Evolutionary conservation across 2,797 vertebrate genomes (phyloP).

Genomic region (Myotis myotis): DNA sequence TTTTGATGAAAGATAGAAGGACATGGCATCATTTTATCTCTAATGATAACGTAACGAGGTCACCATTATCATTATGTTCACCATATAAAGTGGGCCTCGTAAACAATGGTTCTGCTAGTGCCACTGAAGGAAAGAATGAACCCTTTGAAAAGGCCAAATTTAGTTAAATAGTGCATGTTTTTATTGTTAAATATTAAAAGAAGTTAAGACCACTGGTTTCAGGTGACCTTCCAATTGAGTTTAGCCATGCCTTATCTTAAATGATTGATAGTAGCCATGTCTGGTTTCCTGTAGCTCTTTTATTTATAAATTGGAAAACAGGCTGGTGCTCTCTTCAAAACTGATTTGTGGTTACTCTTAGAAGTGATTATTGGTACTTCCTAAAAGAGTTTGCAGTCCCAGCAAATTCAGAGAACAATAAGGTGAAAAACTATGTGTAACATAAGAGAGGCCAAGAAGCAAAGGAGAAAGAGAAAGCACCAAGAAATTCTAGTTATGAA

Average conservation of each 20-base stretch:
- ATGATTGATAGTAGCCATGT: not conserved
- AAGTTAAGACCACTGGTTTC: constrained; percentile 3
- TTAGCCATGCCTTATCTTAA: not conserved
- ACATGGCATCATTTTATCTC: not conserved
- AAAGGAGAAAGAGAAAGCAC: not conserved
- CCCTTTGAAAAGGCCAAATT: not conserved
- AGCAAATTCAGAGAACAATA: not conserved
- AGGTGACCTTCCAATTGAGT: not conserved
- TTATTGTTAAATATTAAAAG: constrained; percentile 28
- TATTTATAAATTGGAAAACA: constrained; percentile 20
- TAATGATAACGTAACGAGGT: not conserved
- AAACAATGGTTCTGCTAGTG: not conserved
- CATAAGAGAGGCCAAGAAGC: not conserved
- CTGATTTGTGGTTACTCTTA: not conserved
- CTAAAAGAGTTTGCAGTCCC: constrained; percentile 7
- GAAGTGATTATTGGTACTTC: not conserved
- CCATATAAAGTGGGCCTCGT: not conserved
- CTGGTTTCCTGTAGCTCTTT: not conserved
- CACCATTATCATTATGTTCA: not conserved
- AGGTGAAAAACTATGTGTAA: not conserved
- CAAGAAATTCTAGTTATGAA: not conserved
- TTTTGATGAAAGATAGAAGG: not conserved
- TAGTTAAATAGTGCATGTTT: not conserved
- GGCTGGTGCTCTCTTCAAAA: not conserved
- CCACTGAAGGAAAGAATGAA: not conserved